Evolutionary conservation across 2,797 vertebrate species (phyloP).

Genomic region (Sebastes variabilis): DNA sequence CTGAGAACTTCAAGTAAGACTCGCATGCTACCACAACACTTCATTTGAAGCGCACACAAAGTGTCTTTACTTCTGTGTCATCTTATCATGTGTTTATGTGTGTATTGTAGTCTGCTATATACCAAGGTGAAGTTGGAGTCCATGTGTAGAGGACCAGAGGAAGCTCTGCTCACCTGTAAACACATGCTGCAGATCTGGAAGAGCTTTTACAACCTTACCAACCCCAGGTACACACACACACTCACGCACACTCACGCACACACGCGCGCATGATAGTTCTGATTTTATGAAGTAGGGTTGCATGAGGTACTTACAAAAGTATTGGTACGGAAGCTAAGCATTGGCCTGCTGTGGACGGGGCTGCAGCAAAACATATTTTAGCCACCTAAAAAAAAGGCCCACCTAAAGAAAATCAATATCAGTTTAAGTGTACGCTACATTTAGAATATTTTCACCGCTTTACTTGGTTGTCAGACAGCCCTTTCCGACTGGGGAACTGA

Average conservation of each 20-base stretch:
- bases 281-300: no score
- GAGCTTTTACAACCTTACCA: conserved; percentile 98
- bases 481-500: no score
- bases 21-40: not conserved
- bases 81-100: not conserved
- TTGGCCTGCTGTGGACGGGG: rapidly evolving
- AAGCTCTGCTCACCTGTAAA: conserved; percentile 96
- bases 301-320: no score
- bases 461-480: no score
- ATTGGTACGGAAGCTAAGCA: no score
- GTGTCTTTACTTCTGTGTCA: not conserved
- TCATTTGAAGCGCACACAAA: not conserved
- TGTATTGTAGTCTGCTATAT: conserved; percentile 77
- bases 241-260: not conserved
- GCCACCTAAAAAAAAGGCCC: no score
- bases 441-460: no score
- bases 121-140: conserved; percentile 97
- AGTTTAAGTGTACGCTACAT: no score
- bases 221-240: conserved; percentile 88
- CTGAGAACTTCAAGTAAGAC: conserved; percentile 96
- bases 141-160: conserved; percentile 93
- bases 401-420: no score
- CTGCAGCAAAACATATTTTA: no score
- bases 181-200: conserved; percentile 99
- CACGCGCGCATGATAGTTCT: not conserved